Evolutionary conservation across 2,797 vertebrate genomes (phyloP), one percentile per base, ranked within the genome.

Genomic region (Alca torda): DNA sequence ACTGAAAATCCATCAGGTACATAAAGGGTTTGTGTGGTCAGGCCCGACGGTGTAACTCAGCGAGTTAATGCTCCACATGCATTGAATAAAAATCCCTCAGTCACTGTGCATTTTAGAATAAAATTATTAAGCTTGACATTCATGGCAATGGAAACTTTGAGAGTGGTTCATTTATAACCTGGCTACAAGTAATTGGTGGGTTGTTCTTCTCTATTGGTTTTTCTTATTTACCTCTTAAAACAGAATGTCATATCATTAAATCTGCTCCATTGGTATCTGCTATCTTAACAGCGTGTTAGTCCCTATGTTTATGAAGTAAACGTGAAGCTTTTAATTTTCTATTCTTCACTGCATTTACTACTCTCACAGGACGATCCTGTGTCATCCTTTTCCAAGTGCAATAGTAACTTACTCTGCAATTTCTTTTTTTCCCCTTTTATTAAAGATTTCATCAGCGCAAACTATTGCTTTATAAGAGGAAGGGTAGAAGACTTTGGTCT

Each of bases 161-260:
- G 65, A 80, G 23, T 16, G 30, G 26, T 46, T 54, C 5, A 26
- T 87, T 80, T 85, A 30, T 41, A 93, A 67, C 16, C 43, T 64
- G 45, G 23, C 15, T 67, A 43, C 45, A 77, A 87, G 6, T 79
- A 96, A 93, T 64, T 82, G 33, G 7, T 83, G 12, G 48, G 84
- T 64, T 94, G 33, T 73, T 95, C 60, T 87, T 67, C 45, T 87
- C 18, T 65, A 67, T 79, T 61, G 9, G 0, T 73, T 96, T 90
- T 94, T 68, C 82, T 89, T 96, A 79, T 90, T 95, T 95, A 90
- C 33, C 31, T 90, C 30, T 90, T 90, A 78, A 74, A 89, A 43
- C 35, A 86, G 33, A 78, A 89, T 65, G 39, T 64, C 35, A 37
- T 67, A n/a, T 64, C 30, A 70, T 86, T 93, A 96, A 78, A 94